Base-by-base conservation (phyloP, 2,888 invertebrate genomes). In the Xestia sexstrigata region DNA sequence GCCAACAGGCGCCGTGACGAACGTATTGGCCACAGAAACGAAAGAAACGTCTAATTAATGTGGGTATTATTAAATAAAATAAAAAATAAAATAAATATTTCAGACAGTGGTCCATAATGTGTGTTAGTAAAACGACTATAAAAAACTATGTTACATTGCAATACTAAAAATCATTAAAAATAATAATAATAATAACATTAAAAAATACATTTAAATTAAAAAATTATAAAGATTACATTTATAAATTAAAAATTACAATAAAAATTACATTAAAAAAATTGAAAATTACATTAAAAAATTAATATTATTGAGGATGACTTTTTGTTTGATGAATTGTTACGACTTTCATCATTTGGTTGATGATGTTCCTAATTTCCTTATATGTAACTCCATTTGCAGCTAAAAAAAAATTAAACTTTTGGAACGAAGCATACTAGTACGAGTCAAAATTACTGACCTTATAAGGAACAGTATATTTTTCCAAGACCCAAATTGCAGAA, bases 1-100 rank as follows among this genome's bases (percentile, higher is more conserved):
- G 94, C 94, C 95, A 95, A 94, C 92, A 90, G 89, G 85, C 87
- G 85, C 87, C 85, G 83, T 89, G 88, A 89, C 75, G 86, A 86
- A 83, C 82, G 70, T 83, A 87, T 86, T 78, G 77, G 83, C 65
- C 79, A 63, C 71, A 78, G 47, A 72, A 84, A 86, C 72, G 39
- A 79, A 86, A 76, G 55, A 79, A 82, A 81, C 35, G 45, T 76
- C 70, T 89, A 88, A 89, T 89, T 89, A 89, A 85, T 82, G 75
- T 78, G 70, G 66, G 23, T 78, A 74, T 78, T 35, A 35, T 35
- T 35, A 35, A n/a, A n/a, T n/a, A n/a, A n/a, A n/a, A n/a, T n/a
- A n/a, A n/a, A n/a, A n/a, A n/a, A n/a, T n/a, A n/a, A n/a, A n/a
- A n/a, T n/a, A n/a, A n/a, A n/a, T n/a, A n/a, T n/a, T n/a, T n/a